Evolutionary conservation across 2,113 vertebrate species (phyloP), one percentile per base, ranked within the genome.

Genomic region (Paramormyrops kingsleyae): DNA sequence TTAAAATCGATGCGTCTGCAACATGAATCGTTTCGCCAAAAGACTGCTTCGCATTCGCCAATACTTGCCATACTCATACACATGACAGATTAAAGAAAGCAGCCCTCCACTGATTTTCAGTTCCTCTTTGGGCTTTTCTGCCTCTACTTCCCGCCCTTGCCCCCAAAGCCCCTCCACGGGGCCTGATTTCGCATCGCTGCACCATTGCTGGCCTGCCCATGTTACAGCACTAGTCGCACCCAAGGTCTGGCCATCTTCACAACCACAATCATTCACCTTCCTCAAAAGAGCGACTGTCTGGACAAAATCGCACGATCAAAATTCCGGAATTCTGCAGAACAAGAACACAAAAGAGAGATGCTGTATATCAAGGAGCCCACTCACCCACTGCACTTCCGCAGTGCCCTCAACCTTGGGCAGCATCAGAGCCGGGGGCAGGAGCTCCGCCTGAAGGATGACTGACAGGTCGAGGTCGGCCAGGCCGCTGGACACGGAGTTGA

Each of bases 401-500:
- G 92, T 94, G 84, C 96, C 94, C 94, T 99, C 98, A 92, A 99
- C 97, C 92, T 99, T 99, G 9, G 98, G 98, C 90, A 99, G 92
- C 98, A 99, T 99, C 89, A 99, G 93, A 91, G 98, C 98, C 12
- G 98, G 96, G 92, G 98, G 98, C 44, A 99, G 97, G 84, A 96
- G 94, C 85, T 92, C 95, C 3, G 96, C 96, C 90, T 95, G 95
- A 89, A 99, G 93, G 90, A 99, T 91, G 31, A 96, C 94, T 89
- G 96, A 94, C 59, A 99, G 95, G 94, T 99, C 99, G 47, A 95
- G 95, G 85, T 98, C 97, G 0, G 97, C 97, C 89, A 99, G 95
- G 88, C 97, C 97, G 0, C 99, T 99, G 93, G 98, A 98, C 91
- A 98, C 97, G 0, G 98, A 98, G 93, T 99, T 99, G 92, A 99